phyloP scores from a whole-genome alignment of 2,888 invertebrate genomes.

The Dugesia japonica region DNA sequence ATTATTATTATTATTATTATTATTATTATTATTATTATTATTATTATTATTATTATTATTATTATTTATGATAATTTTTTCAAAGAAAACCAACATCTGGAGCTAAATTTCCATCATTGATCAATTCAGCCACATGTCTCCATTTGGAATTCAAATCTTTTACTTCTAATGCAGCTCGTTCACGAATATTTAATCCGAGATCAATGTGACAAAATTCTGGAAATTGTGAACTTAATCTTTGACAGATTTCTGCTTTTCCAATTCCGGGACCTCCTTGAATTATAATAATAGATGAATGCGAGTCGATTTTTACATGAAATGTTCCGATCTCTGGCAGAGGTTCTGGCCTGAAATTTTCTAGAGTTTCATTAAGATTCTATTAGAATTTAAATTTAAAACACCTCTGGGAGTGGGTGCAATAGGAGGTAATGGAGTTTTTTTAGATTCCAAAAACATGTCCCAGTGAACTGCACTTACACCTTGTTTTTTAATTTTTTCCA shows the following conservation, averaged over 20 bases:
- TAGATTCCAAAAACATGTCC: conserved; percentile 45
- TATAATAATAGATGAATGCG: neutral
- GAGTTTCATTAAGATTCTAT: neutral
- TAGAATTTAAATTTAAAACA: neutral
- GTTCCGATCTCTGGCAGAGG: neutral
- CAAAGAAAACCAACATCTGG: neutral
- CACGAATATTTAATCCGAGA: neutral
- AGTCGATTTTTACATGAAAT: neutral
- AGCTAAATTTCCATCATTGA: neutral
- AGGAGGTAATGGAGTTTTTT: conserved; percentile 42
- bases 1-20: too few relatives aligned
- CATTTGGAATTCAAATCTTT: neutral
- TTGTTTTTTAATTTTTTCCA: conserved; percentile 41
- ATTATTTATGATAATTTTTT: too few relatives aligned
- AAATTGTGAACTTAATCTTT: neutral
- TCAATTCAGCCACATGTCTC: neutral
- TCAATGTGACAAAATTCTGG: neutral
- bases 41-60: too few relatives aligned
- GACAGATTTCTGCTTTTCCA: neutral
- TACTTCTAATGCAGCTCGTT: neutral
- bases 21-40: too few relatives aligned
- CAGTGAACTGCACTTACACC: conserved; percentile 41
- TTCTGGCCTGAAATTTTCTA: neutral
- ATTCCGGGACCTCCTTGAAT: neutral
- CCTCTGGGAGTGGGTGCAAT: conserved; percentile 36